These are phyloP conservation scores for Aphelocoma californica DNA, from an alignment of 2,797 vertebrate species.

Conservation along the genomic window DNA sequence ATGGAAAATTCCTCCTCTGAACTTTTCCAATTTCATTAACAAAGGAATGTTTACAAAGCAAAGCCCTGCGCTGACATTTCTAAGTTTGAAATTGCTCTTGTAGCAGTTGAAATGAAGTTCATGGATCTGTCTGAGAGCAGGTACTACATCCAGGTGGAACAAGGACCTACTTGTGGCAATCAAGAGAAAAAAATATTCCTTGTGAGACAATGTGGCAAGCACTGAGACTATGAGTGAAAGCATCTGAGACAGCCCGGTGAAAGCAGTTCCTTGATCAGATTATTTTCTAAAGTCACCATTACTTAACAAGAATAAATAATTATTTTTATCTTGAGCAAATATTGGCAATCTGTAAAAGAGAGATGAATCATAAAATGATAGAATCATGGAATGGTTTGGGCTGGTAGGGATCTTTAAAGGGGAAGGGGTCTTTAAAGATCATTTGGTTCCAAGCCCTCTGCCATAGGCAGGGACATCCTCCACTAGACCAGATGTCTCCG, in stretches of 20 bases:
- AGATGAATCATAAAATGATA: not conserved
- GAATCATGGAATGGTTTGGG: not conserved
- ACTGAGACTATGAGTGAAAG: not conserved
- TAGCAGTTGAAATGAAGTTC: slow-evolving; percentile 20
- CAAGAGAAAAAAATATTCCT: not conserved
- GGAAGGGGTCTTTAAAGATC: not conserved
- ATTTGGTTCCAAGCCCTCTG: not conserved
- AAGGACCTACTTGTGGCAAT: not conserved
- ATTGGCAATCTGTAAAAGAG: not conserved
- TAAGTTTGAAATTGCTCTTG: not conserved
- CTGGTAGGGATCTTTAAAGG: not conserved
- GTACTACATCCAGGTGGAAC: not conserved
- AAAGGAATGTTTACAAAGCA: slow-evolving; percentile 45
- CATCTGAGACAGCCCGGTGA: not conserved
- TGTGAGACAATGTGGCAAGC: rapidly evolving
- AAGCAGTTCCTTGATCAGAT: not conserved
- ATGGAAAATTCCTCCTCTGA: slow-evolving; percentile 45
- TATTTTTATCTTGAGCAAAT: not conserved
- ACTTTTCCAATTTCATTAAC: slow-evolving; percentile 48
- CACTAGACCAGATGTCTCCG: not conserved
- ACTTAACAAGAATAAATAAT: not conserved
- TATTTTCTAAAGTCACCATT: not conserved
- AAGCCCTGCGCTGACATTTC: not conserved
- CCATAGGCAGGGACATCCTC: not conserved
- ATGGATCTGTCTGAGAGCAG: not conserved